A percentile compares a stretch with the other conserved stretches of the same genome.
Conservation (phyloP, 2,797 vertebrate genomes). For the Limosa lapponica region DNA sequence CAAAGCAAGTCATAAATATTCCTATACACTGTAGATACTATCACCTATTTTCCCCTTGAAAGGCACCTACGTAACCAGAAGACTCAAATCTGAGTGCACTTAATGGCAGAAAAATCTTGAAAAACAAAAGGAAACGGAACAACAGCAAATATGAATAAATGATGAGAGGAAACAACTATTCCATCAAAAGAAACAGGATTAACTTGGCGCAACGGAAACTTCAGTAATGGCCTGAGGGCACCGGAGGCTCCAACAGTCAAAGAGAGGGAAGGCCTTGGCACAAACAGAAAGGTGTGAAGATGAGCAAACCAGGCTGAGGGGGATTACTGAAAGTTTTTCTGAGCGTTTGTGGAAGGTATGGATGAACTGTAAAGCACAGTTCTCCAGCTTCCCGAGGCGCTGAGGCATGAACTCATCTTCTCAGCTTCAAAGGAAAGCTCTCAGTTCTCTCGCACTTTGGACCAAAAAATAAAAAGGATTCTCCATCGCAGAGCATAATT, state of each 20-base stretch:
- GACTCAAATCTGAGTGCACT: neutral
- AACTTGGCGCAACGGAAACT: rapidly evolving
- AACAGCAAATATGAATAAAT: neutral
- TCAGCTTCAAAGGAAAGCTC: constrained; percentile 30
- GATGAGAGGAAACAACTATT: neutral
- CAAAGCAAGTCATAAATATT: neutral
- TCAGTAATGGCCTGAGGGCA: neutral
- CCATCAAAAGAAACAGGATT: neutral
- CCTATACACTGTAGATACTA: rapidly evolving
- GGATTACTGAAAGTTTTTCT: neutral
- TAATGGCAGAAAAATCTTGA: neutral
- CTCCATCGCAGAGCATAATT: neutral
- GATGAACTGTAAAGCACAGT: neutral
- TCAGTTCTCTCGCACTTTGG: neutral
- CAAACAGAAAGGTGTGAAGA: neutral
- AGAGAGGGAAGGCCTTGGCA: neutral
- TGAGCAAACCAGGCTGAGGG: neutral
- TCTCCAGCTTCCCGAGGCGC: neutral
- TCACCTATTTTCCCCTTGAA: neutral
- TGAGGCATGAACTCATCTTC: constrained; percentile 7
- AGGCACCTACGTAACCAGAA: neutral
- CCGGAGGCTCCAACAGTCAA: neutral
- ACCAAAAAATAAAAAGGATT: neutral
- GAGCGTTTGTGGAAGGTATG: neutral
- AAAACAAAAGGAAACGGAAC: neutral